Base-by-base conservation (phyloP, 2,888 invertebrate species). In the Pheosia tremula region DNA sequence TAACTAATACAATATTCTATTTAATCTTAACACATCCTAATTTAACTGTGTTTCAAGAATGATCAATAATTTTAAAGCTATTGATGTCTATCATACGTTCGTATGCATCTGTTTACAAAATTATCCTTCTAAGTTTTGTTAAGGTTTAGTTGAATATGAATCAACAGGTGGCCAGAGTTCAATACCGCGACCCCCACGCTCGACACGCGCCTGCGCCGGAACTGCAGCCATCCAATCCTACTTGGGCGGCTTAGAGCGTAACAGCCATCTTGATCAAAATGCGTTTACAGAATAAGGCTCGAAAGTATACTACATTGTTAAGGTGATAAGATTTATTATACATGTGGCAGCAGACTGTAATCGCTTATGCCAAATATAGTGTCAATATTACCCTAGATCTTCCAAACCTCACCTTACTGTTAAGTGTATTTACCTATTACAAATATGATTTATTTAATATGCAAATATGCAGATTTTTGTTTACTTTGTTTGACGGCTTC, bases 141-240 rank as follows among this genome's bases (percentile, higher is more conserved):
- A 45, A 59, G 60, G 63, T 63, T 66, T 52, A 58, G 50, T 65
- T 47, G 61, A 70, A 64, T 66, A 67, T 67, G 64, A 72, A 60
- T 61, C 66, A 61, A 66, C 65, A 61, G 68, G 66, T 67, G 72
- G 66, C 36, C 58, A 61, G 68, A 79, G 86, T 87, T 85, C 87
- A 88, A 85, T 88, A 88, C 72, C 88, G 76, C 82, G 86, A 87
- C 85, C 85, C 74, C 75, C 88, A 88, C 87, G 87, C 71, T 64
- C 64, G 58, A 58, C 57, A 58, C 60, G 45, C 50, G 56, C 61
- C 55, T 37, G 55, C 71, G 61, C 72, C 75, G 72, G 73, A 78
- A 78, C 72, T 68, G 57, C 66, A 58, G 59, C 60, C 69, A 68
- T 67, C 69, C 68, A 70, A 47, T 64, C 56, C 73, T 58, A 56